Conservation (phyloP, 2,113 vertebrate species). For the Plecturocebus donacophilus region DNA sequence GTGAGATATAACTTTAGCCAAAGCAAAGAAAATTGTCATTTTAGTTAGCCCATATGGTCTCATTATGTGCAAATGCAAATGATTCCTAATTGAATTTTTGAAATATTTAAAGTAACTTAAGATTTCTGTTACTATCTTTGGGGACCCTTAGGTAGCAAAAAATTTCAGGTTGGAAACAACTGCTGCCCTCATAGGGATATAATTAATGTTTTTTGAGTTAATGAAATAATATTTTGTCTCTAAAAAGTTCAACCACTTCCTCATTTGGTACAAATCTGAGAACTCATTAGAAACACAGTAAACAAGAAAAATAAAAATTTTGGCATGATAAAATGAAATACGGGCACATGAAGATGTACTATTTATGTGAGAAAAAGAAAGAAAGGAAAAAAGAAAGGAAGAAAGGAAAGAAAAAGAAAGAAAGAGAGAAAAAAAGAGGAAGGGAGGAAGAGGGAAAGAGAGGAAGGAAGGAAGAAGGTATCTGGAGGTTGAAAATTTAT, state of each 20-base stretch:
- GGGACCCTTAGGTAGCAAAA: neutral
- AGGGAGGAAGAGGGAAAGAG: neutral
- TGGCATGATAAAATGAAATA: neutral
- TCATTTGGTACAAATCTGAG: conserved; percentile 9
- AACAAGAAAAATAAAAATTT: neutral
- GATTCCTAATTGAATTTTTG: neutral
- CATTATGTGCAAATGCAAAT: neutral
- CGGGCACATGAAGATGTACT: neutral
- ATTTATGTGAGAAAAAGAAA: neutral
- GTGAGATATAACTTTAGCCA: neutral
- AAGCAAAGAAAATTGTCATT: conserved; percentile 30
- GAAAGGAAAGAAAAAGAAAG: too few species aligned
- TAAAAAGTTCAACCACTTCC: neutral
- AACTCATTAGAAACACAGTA: neutral
- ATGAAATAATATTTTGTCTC: neutral
- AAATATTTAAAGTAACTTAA: conserved; percentile 22
- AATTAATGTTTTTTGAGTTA: neutral
- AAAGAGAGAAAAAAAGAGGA: too few species aligned
- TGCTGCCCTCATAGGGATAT: neutral
- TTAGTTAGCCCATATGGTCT: neutral
- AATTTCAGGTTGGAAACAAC: neutral
- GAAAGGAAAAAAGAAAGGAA: too few species aligned
- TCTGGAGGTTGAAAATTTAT: neutral
- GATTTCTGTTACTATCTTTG: neutral
- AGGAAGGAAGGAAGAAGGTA: neutral